Evolutionary conservation across 2,888 invertebrate genomes (phyloP), one percentile per base, ranked within the genome.

Genomic region (Smittia sp.): DNA sequence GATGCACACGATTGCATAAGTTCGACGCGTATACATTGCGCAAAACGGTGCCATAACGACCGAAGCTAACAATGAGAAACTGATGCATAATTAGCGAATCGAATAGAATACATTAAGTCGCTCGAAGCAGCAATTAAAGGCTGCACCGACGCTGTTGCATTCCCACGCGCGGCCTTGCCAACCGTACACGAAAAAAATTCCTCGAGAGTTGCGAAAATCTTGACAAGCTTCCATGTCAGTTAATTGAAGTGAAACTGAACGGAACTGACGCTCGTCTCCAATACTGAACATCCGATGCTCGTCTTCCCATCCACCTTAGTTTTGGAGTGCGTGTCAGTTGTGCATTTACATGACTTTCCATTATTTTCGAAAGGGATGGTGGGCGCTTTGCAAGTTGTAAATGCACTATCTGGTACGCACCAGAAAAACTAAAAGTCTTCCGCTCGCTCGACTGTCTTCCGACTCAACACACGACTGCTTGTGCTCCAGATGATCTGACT

Each of bases 261-360:
- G 11, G n/a, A n/a, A n/a, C n/a, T 2, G 11, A 46, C n/a, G 6
- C 46, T 46, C 46, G 6, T 46, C 46, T 46, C 11, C 2, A 6
- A 13, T 15, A 6, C 46, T 6, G 9, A 58, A 58, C 24, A 3
- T 22, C 15, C 15, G 54, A 58, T 11, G 46, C 6, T n/a, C n/a
- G n/a, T n/a, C n/a, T n/a, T n/a, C n/a, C n/a, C n/a, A n/a, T n/a
- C n/a, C n/a, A n/a, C n/a, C n/a, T 82, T 79, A 80, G 88, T 87
- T 85, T 86, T 89, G 91, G 93, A 90, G 90, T 90, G 88, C 94
- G 94, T 96, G 92, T 94, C 96, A 96, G 96, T 91, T 89, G 93
- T 94, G 96, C 93, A 93, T 96, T 94, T 96, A 94, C 95, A 95
- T 86, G 85, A 84, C 83, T 84, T 68, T 68, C 41, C 68, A 20